Conservation (phyloP, 2,888 invertebrate genomes). For the Deladenus siricidicola region DNA sequence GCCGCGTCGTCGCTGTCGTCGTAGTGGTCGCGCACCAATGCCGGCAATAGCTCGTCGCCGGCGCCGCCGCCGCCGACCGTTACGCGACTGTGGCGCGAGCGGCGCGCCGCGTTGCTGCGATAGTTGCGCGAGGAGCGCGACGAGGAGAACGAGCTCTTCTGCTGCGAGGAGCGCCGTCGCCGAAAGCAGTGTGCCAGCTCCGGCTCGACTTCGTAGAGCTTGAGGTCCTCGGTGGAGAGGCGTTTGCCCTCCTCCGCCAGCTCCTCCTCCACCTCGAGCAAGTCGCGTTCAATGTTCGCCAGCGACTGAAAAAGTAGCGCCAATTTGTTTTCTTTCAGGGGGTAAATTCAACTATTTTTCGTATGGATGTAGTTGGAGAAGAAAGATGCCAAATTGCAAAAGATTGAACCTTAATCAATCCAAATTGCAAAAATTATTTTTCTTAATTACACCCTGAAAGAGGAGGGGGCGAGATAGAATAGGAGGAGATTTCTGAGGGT, state of each 20-base stretch:
- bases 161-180: constrained; percentile 10
- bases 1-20: not conserved
- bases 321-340: too few relatives aligned
- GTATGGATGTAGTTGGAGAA: too few relatives aligned
- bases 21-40: not conserved
- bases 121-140: not conserved
- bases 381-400: too few relatives aligned
- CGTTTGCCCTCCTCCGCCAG: constrained; percentile 27
- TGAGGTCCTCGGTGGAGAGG: not conserved
- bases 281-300: constrained; percentile 28
- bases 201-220: constrained; percentile 8
- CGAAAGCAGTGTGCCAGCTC: not conserved
- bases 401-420: too few relatives aligned
- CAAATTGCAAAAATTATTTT: too few relatives aligned
- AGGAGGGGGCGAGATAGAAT: too few relatives aligned
- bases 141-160: not conserved
- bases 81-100: not conserved
- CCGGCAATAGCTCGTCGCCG: not conserved
- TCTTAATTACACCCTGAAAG: too few relatives aligned
- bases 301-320: constrained; percentile 20
- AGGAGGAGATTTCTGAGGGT: too few relatives aligned
- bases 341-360: too few relatives aligned
- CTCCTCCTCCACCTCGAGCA: constrained; percentile 32
- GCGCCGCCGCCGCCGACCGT: too few relatives aligned
- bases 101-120: not conserved